Percentiles rank a stretch among this genome's conserved stretches.
Evolutionary conservation across 2,797 vertebrate genomes (phyloP).

Genomic region (Coregonus sp.): DNA sequence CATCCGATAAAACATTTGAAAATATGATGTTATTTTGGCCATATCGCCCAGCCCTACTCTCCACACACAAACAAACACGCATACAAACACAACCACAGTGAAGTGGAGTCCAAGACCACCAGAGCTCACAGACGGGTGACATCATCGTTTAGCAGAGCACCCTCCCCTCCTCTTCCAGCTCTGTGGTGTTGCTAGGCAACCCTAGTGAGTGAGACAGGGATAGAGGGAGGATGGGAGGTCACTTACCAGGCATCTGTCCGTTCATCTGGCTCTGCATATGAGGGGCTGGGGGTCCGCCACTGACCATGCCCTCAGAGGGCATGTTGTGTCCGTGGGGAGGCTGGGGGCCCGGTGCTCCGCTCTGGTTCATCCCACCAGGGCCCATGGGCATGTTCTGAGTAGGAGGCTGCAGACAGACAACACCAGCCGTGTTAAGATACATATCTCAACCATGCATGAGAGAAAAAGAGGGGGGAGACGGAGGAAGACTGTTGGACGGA

Average conservation of each 20-base stretch:
- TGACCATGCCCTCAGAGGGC: slow-evolving; percentile 94
- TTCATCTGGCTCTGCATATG: slow-evolving; percentile 99
- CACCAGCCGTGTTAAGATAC: slow-evolving; percentile 34
- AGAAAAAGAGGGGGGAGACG: neutral
- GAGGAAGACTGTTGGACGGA: neutral
- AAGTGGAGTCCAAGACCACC: slow-evolving; percentile 48
- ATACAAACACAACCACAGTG: slow-evolving; percentile 28
- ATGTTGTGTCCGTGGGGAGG: slow-evolving; percentile 93
- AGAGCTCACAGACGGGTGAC: slow-evolving; percentile 79
- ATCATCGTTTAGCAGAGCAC: slow-evolving; percentile 82
- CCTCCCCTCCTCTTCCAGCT: slow-evolving; percentile 87
- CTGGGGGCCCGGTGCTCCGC: slow-evolving; percentile 85
- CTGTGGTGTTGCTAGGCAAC: slow-evolving; percentile 94
- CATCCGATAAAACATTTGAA: too few relatives aligned
- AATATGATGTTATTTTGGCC: too few relatives aligned
- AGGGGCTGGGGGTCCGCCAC: slow-evolving; percentile 89
- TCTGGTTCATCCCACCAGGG: slow-evolving; percentile 94
- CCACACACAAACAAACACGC: slow-evolving; percentile 5
- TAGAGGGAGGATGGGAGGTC: slow-evolving; percentile 47
- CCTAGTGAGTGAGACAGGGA: slow-evolving; percentile 74
- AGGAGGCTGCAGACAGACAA: slow-evolving; percentile 82
- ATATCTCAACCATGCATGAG: neutral
- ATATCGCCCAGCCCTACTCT: too few relatives aligned
- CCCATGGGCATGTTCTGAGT: slow-evolving; percentile 98
- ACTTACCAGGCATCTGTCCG: slow-evolving; percentile 99